Percentiles rank a stretch among this genome's conserved stretches.
phyloP scores from a whole-genome alignment of 2,888 invertebrate genomes.

The Pyrgus malvae region DNA sequence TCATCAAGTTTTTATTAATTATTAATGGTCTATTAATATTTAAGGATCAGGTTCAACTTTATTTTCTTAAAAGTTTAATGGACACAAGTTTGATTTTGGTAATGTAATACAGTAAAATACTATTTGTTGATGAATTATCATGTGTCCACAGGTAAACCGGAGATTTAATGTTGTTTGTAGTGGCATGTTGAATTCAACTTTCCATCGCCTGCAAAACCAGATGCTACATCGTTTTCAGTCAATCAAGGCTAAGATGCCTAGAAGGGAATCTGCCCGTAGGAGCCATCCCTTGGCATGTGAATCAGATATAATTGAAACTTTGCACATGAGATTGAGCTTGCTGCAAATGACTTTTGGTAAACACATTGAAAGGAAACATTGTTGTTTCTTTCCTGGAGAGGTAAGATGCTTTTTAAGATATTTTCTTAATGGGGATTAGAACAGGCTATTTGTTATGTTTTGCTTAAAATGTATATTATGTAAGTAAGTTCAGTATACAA shows the following conservation, averaged over 20 bases:
- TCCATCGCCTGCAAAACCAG: constrained; percentile 91
- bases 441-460: too few relatives aligned
- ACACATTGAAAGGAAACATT: constrained; percentile 95
- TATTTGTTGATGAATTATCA: too few relatives aligned
- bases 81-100: too few relatives aligned
- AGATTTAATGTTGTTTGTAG: constrained; percentile 91
- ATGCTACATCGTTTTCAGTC: constrained; percentile 92
- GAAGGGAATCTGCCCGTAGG: constrained; percentile 94
- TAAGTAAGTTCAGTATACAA: not conserved
- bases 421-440: too few relatives aligned
- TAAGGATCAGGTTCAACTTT: too few relatives aligned
- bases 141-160: constrained; percentile 86
- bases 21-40: too few relatives aligned
- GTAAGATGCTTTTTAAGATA: too few relatives aligned
- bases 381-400: constrained; percentile 97
- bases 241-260: constrained; percentile 95
- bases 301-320: constrained; percentile 95
- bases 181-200: constrained; percentile 90
- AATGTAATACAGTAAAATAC: too few relatives aligned
- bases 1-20: not conserved
- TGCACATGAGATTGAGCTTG: constrained; percentile 94
- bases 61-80: too few relatives aligned
- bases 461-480: not conserved
- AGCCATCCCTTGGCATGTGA: constrained; percentile 95
- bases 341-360: constrained; percentile 97